Conservation (phyloP, 2,113 vertebrate species). For the Ahaetulla prasina region DNA sequence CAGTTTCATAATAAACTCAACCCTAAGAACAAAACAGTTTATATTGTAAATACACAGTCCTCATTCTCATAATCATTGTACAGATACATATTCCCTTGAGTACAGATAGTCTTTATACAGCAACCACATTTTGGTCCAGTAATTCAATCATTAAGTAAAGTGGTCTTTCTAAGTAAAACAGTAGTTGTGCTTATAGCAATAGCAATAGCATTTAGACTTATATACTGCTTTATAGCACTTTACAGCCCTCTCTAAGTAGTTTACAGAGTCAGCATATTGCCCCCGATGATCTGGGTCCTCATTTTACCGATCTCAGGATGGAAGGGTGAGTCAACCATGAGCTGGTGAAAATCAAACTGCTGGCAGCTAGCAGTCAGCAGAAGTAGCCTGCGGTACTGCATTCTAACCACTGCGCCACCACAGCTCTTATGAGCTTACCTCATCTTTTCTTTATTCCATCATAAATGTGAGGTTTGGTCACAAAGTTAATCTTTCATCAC, state of each 20-base stretch:
- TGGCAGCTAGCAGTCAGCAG: too few species aligned
- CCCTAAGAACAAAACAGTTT: neutral
- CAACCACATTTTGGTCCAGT: neutral
- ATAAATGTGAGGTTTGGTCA: neutral
- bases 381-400: too few species aligned
- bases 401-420: too few species aligned
- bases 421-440: neutral
- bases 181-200: neutral
- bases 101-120: neutral
- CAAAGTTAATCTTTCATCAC: neutral
- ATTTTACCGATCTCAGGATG: too few species aligned
- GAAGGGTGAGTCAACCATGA: too few species aligned
- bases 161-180: neutral
- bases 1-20: neutral
- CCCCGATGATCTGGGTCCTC: too few species aligned
- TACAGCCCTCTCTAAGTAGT: too few species aligned
- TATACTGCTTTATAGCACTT: too few species aligned
- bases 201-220: too few species aligned
- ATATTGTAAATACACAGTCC: neutral
- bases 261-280: too few species aligned
- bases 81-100: neutral
- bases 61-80: neutral
- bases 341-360: too few species aligned
- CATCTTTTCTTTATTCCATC: neutral
- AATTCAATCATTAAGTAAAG: neutral